phyloP scores from a whole-genome alignment of 2,888 invertebrate genomes.

The Nemotelus pantherinus region DNA sequence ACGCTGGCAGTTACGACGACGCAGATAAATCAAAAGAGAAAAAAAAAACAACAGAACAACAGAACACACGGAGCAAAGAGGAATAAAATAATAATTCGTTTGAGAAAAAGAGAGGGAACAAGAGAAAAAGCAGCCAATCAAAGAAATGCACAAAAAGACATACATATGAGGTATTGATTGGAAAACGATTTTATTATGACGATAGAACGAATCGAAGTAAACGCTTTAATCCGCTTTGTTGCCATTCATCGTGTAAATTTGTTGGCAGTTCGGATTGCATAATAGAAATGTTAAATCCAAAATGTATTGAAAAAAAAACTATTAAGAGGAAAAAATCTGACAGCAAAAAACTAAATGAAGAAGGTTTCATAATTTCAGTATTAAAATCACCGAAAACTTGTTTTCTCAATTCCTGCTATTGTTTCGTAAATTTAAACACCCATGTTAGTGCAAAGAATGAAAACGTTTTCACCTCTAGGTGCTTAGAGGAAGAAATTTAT shows the following conservation, averaged over 20 bases:
- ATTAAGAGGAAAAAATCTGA: background rate
- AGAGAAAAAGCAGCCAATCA: background rate
- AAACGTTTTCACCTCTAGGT: too few relatives aligned
- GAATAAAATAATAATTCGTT: background rate
- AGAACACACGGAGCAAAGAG: background rate
- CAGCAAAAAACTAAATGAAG: background rate
- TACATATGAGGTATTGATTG: conserved; percentile 4
- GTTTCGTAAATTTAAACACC: too few relatives aligned
- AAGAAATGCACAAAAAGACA: background rate
- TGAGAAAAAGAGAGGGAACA: background rate
- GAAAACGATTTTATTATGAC: conserved; percentile 10
- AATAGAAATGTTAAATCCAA: background rate
- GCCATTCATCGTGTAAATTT: background rate
- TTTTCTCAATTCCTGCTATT: too few relatives aligned
- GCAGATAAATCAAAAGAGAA: too few relatives aligned
- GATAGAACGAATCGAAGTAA: conserved; percentile 14
- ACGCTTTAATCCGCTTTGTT: conserved; percentile 18
- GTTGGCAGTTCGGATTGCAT: background rate
- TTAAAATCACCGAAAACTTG: too few relatives aligned
- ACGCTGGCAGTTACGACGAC: background rate
- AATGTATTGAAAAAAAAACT: too few relatives aligned
- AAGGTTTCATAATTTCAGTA: background rate
- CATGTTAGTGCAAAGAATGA: too few relatives aligned
- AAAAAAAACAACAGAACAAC: too few relatives aligned
- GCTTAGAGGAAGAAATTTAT: too few relatives aligned